These are phyloP conservation scores for Alauda arvensis DNA, from an alignment of 2,797 vertebrate genomes.

Conservation along the genomic window DNA sequence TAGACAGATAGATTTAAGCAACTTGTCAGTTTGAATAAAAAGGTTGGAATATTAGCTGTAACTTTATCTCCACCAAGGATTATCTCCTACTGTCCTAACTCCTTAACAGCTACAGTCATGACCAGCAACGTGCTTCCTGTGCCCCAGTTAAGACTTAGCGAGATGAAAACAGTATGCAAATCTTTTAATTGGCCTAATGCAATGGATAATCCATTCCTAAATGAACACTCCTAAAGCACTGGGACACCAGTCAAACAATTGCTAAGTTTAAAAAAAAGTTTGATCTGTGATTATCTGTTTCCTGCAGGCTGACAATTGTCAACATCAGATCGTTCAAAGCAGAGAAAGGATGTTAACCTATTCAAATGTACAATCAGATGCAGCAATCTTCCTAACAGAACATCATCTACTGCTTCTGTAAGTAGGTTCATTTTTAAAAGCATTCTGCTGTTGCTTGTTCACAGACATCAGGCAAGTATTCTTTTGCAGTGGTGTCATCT, in stretches of 20 bases:
- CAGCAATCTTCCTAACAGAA: neutral
- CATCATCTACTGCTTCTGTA: neutral
- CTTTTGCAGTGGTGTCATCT: conserved; percentile 47
- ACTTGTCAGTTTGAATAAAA: neutral
- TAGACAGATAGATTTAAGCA: neutral
- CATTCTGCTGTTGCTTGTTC: neutral
- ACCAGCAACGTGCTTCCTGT: neutral
- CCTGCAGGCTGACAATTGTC: neutral
- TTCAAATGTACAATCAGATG: neutral
- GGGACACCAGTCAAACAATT: neutral
- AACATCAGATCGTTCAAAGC: neutral
- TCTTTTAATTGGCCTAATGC: conserved; percentile 37
- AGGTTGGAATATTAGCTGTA: neutral
- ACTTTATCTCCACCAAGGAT: neutral
- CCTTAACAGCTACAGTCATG: neutral
- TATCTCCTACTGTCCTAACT: neutral
- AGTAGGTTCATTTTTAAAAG: neutral
- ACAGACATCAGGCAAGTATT: neutral
- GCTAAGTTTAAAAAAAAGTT: neutral
- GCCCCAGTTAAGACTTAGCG: neutral
- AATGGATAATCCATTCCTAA: conserved; percentile 23
- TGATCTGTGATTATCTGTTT: neutral
- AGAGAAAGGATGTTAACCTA: neutral
- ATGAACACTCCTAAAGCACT: neutral
- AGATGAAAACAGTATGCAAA: conserved; percentile 24